Evolutionary conservation across 1,140 invertebrate species (phyloP).

Genomic region (Zaprionus kolodkinae): DNA sequence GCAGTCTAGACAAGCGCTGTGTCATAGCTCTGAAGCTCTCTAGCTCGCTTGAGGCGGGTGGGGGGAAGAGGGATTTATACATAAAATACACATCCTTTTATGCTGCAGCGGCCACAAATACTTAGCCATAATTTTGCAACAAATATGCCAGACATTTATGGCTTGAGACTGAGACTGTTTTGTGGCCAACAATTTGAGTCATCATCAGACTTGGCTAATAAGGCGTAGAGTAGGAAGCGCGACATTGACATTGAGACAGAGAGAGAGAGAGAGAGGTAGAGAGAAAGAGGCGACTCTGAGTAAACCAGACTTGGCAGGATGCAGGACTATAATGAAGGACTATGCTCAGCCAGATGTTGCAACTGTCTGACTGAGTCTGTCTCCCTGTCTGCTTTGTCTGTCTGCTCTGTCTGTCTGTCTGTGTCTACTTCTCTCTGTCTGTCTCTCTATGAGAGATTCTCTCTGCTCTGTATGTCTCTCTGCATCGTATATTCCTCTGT

Average conservation of each 20-base stretch:
- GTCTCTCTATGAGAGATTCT: too few species aligned
- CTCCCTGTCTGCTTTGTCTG: conserved; percentile 1
- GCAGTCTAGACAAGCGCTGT: conserved; percentile 14
- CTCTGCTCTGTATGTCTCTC: too few species aligned
- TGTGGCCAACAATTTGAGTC: conserved; percentile 38
- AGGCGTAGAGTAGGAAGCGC: conserved; percentile 3
- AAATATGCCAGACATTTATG: conserved; percentile 24
- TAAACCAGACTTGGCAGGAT: conserved; percentile 15
- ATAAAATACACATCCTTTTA: conserved; percentile 21
- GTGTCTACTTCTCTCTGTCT: too few species aligned
- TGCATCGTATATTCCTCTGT: not conserved
- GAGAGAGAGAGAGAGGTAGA: too few species aligned
- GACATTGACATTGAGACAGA: conserved; percentile 19
- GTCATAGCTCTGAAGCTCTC: not conserved
- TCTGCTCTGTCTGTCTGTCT: not conserved
- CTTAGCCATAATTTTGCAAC: conserved; percentile 24
- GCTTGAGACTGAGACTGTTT: not conserved
- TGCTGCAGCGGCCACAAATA: not conserved
- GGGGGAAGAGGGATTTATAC: not conserved
- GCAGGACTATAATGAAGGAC: conserved; percentile 44
- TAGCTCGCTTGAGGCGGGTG: too few species aligned
- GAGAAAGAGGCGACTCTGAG: not conserved
- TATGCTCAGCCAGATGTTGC: conserved; percentile 38
- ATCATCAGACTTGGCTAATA: conserved; percentile 17
- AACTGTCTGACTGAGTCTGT: conserved; percentile 7